Percentiles rank a stretch among this genome's conserved stretches.
Evolutionary conservation across 1,140 invertebrate species (phyloP).

Genomic region (Drosophila chauvacae): DNA sequence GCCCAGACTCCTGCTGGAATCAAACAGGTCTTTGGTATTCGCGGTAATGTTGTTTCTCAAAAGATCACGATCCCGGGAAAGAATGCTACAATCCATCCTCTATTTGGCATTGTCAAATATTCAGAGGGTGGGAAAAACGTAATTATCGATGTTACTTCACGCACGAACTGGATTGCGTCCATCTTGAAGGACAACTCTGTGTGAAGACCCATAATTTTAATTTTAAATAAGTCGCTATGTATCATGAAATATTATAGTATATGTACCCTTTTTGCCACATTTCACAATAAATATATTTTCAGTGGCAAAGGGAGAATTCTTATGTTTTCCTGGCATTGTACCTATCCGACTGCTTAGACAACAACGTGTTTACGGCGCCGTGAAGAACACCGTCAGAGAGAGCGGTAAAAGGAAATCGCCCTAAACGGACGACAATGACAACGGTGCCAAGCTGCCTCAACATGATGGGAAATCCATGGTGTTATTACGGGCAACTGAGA

Average conservation of each 20-base stretch:
- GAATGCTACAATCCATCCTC: no score
- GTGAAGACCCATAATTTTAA: no score
- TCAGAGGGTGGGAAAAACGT: background rate
- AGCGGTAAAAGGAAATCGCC: slow-evolving; percentile 7
- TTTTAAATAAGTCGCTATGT: background rate
- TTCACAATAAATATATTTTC: background rate
- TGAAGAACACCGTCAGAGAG: slow-evolving; percentile 6
- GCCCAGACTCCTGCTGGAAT: no score
- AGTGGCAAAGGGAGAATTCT: background rate
- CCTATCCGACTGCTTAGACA: background rate
- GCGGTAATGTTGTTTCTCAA: background rate
- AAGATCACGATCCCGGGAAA: background rate
- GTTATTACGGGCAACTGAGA: slow-evolving; percentile 22
- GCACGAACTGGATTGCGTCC: background rate
- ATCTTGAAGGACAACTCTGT: background rate
- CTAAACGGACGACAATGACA: slow-evolving; percentile 11
- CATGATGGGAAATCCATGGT: slow-evolving; percentile 30
- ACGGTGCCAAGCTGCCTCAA: background rate
- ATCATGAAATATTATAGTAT: background rate
- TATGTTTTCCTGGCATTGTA: background rate
- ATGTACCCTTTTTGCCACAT: background rate
- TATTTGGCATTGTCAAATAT: background rate
- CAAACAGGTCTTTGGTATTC: background rate
- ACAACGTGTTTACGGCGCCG: slow-evolving; percentile 13
- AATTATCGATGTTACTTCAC: background rate